Evolutionary conservation across 2,797 vertebrate genomes (phyloP).

Genomic region (Thunnus albacares): DNA sequence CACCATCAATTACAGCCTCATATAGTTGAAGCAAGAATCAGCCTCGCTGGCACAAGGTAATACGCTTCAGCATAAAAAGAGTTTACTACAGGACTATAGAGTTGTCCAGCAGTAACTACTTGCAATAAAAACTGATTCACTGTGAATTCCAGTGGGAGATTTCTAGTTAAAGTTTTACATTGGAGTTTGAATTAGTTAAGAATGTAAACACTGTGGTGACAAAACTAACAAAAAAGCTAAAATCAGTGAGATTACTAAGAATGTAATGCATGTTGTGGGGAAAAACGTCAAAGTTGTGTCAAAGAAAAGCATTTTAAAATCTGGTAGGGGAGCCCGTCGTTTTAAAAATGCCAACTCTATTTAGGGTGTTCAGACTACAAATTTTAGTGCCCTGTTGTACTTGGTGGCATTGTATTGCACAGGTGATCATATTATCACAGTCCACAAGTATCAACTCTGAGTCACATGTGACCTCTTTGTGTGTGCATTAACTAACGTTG

Average conservation of each 20-base stretch:
- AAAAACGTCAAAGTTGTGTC: no score
- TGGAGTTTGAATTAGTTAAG: slow-evolving; percentile 27
- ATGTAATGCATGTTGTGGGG: background rate
- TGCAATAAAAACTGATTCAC: background rate
- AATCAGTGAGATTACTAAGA: no score
- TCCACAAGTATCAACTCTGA: no score
- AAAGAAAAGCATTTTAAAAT: background rate
- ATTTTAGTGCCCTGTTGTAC: background rate
- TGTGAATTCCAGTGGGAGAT: background rate
- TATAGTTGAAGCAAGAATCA: slow-evolving; percentile 17
- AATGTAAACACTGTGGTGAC: background rate
- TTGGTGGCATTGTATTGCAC: background rate
- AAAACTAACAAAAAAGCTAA: background rate
- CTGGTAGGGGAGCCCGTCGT: background rate
- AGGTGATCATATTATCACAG: background rate
- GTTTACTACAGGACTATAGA: slow-evolving; percentile 1
- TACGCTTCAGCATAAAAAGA: background rate
- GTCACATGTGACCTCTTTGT: no score
- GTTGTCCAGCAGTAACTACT: background rate
- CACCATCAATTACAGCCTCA: slow-evolving; percentile 13
- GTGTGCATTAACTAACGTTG: no score
- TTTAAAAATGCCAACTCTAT: background rate
- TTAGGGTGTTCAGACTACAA: background rate
- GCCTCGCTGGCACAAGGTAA: background rate
- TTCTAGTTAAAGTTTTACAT: background rate